Evolutionary conservation across 2,888 invertebrate species (phyloP).

Genomic region (Leucania comma): DNA sequence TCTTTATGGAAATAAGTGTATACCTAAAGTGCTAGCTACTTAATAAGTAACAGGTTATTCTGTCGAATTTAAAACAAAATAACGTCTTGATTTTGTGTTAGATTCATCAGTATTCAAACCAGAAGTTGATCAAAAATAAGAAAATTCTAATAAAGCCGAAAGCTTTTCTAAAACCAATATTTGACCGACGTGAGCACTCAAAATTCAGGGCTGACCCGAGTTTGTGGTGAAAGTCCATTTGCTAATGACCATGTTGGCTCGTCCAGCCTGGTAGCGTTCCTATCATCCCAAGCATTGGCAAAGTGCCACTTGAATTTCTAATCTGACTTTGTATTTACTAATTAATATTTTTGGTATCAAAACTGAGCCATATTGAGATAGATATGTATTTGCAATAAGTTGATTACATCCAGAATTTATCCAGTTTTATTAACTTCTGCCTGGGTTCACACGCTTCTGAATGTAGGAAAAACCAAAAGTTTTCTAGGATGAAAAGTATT

Average conservation of each 20-base stretch:
- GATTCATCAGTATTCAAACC: slow-evolving; percentile 28
- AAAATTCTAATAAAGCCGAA: slow-evolving; percentile 44
- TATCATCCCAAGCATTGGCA: slow-evolving; percentile 47
- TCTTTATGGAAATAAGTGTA: too few species aligned
- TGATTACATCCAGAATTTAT: background rate
- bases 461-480: too few species aligned
- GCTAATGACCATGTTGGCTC: slow-evolving; percentile 57
- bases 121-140: slow-evolving; percentile 33
- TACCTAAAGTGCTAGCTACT: too few species aligned
- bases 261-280: slow-evolving; percentile 38
- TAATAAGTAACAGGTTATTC: background rate
- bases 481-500: too few species aligned
- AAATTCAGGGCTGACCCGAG: slow-evolving; percentile 59
- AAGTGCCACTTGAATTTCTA: slow-evolving; percentile 53
- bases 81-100: background rate
- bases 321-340: slow-evolving; percentile 49
- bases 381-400: background rate
- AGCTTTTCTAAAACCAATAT: slow-evolving; percentile 63
- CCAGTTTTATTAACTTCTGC: too few species aligned
- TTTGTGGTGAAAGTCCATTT: slow-evolving; percentile 63
- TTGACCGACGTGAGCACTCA: slow-evolving; percentile 48
- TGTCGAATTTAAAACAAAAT: background rate
- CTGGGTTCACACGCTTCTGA: too few species aligned
- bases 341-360: slow-evolving; percentile 39
- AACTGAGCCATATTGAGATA: background rate